Evolutionary conservation across 2,888 invertebrate genomes (phyloP).

Genomic region (Onthophagus sagittarius): DNA sequence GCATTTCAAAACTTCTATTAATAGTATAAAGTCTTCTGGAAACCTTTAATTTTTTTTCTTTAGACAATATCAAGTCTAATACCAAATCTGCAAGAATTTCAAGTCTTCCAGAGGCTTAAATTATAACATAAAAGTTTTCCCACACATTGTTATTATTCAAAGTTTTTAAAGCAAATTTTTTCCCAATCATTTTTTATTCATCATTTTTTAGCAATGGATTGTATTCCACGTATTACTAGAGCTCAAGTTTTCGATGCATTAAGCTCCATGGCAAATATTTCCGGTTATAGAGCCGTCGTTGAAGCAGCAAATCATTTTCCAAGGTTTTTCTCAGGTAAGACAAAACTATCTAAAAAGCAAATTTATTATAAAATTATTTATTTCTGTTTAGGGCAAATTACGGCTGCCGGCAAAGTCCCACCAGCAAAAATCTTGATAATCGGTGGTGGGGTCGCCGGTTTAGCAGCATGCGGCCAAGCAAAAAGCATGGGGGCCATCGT

Average conservation of each 20-base stretch:
- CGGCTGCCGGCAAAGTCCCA: conserved; percentile 84
- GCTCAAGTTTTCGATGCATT: conserved; percentile 89
- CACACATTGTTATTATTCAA: too few species aligned
- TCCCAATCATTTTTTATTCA: background rate
- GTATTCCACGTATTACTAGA: conserved; percentile 80
- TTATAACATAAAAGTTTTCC: too few species aligned
- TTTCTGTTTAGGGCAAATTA: conserved; percentile 70
- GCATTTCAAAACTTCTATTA: too few species aligned
- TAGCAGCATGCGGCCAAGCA: conserved; percentile 82
- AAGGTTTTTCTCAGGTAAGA: conserved; percentile 79
- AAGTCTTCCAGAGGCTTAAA: too few species aligned
- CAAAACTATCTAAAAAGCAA: background rate
- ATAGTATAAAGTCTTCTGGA: too few species aligned
- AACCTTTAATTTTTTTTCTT: too few species aligned
- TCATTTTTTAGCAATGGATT: conserved; percentile 71
- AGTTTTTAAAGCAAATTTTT: too few species aligned
- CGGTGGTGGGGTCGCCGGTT: conserved; percentile 86
- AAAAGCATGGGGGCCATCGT: conserved; percentile 87
- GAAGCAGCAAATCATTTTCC: conserved; percentile 88
- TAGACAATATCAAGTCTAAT: too few species aligned
- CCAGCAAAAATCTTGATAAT: conserved; percentile 85
- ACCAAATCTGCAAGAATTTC: too few species aligned
- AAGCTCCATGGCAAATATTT: conserved; percentile 88
- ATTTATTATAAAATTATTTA: background rate
- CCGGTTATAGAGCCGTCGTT: conserved; percentile 83